phyloP scores from a whole-genome alignment of 2,797 vertebrate genomes.

The Enteromius argenteus region DNA sequence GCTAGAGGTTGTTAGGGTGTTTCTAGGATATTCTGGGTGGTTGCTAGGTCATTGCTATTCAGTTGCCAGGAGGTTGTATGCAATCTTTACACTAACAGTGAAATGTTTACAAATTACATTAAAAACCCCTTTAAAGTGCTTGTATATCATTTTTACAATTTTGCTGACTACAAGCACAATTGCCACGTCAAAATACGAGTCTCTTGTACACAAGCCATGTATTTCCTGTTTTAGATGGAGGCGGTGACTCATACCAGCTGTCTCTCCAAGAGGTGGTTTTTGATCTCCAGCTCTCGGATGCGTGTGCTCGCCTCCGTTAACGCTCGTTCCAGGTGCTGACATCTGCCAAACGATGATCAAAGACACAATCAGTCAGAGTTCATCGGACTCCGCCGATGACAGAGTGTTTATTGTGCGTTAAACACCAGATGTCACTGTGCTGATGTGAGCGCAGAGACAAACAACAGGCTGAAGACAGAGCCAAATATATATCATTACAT shows the following conservation, averaged over 20 bases:
- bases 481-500: not conserved
- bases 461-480: conserved; percentile 19
- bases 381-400: conserved; percentile 9
- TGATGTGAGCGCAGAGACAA: conserved; percentile 16
- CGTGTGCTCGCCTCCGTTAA: conserved; percentile 83
- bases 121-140: not conserved
- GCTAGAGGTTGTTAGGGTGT: not conserved
- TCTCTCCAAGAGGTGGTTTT: conserved; percentile 85
- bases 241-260: conserved; percentile 81
- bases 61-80: not conserved
- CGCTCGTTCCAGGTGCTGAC: conserved; percentile 84
- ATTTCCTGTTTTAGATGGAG: conserved; percentile 8
- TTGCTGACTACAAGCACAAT: not conserved
- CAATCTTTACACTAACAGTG: not conserved
- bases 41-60: not conserved
- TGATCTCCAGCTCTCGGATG: conserved; percentile 86
- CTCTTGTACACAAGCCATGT: not conserved
- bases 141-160: not conserved
- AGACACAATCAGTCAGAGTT: conserved; percentile 34
- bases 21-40: not conserved
- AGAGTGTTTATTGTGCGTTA: not conserved
- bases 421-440: conserved; percentile 12
- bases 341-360: conserved; percentile 75
- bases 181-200: not conserved
- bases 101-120: not conserved